A percentile compares a stretch with the other conserved stretches of the same genome.
phyloP scores from a whole-genome alignment of 2,888 invertebrate species.

The Drosophila differens region DNA sequence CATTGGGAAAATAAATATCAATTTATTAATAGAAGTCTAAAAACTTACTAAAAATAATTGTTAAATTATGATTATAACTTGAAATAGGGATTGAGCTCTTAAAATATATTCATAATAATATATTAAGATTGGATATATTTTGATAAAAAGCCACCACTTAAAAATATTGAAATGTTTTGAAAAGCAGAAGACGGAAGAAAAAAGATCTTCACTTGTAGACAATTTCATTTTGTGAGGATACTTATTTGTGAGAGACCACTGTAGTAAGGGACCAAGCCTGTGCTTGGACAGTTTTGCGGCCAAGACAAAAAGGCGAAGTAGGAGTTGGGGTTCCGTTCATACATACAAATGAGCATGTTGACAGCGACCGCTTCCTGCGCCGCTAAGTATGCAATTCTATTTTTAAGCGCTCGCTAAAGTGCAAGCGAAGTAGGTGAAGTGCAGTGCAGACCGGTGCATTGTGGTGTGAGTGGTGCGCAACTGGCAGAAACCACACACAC shows the following conservation, averaged over 20 bases:
- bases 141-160: too few species aligned
- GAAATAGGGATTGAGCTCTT: background rate
- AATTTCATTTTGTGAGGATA: background rate
- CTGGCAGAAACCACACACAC: conserved; percentile 53
- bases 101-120: background rate
- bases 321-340: background rate
- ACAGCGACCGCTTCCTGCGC: conserved; percentile 69
- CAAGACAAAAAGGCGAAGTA: conserved; percentile 49
- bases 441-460: conserved; percentile 43
- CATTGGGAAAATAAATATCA: background rate
- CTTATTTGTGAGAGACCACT: background rate
- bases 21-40: background rate
- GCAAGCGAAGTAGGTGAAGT: conserved; percentile 71
- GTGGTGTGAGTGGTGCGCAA: conserved; percentile 39
- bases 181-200: too few species aligned
- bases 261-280: conserved; percentile 63
- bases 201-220: background rate
- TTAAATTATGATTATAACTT: background rate
- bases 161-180: background rate
- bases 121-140: too few species aligned
- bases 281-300: conserved; percentile 57
- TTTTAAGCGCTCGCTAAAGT: conserved; percentile 65
- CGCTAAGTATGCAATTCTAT: conserved; percentile 80
- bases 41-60: background rate
- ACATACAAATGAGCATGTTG: conserved; percentile 34